These are phyloP conservation scores for Netelia virgata DNA, from an alignment of 2,888 invertebrate species.

Conservation along the genomic window DNA sequence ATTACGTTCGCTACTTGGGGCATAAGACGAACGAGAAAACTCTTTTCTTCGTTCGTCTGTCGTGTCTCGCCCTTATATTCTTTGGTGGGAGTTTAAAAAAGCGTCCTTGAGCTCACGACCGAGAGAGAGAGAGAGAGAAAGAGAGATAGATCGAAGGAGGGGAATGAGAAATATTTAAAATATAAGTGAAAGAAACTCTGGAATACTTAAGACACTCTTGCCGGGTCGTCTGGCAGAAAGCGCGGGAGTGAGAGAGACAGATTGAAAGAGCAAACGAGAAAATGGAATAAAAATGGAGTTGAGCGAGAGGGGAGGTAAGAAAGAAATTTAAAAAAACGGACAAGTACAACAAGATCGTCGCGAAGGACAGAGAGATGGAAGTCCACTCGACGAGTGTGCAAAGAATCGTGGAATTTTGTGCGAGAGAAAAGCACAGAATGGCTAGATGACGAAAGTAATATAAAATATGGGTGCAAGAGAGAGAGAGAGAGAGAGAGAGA, in stretches of 20 bases:
- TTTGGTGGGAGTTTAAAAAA: constrained; percentile 36
- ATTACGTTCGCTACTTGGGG: constrained; percentile 59
- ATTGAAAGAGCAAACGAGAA: constrained; percentile 11
- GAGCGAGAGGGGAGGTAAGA: constrained; percentile 2
- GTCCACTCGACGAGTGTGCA: constrained; percentile 37
- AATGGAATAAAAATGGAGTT: constrained; percentile 42
- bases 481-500: constrained; percentile 4
- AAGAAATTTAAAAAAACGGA: constrained; percentile 5
- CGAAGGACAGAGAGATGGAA: constrained; percentile 39
- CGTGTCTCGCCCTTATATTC: constrained; percentile 32
- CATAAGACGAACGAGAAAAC: constrained; percentile 23
- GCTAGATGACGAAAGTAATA: constrained; percentile 41
- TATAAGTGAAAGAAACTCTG: constrained; percentile 71
- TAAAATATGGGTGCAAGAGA: constrained; percentile 27
- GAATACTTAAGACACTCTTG: constrained; percentile 70
- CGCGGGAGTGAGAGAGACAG: not conserved
- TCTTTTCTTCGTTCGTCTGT: constrained; percentile 13
- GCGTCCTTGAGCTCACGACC: constrained; percentile 26
- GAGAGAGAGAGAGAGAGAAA: constrained; percentile 23
- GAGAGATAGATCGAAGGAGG: constrained; percentile 6
- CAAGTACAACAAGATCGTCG: constrained; percentile 18
- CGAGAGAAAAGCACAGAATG: constrained; percentile 17
- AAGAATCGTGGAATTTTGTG: constrained; percentile 41
- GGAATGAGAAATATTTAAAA: constrained; percentile 69
- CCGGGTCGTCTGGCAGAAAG: constrained; percentile 16